These are phyloP conservation scores for Lycopodina hypogea DNA, from an alignment of 37 sponge, comb jelly and placozoan genomes.

Conservation along the genomic window DNA sequence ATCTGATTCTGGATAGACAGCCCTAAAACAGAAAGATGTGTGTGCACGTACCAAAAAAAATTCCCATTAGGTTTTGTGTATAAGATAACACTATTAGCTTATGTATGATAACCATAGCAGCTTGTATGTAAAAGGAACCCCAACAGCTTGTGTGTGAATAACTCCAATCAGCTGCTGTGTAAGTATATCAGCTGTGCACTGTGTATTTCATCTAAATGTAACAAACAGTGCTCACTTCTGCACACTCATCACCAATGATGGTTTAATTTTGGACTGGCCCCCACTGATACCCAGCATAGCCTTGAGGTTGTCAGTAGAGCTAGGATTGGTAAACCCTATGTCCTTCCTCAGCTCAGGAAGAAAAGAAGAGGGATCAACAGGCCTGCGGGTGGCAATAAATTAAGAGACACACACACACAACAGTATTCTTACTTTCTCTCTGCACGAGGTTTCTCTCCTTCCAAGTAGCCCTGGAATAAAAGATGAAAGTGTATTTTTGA, in stretches of 20 bases:
- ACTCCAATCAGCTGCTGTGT: too few relatives aligned
- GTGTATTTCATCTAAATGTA: too few relatives aligned
- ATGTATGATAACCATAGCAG: too few relatives aligned
- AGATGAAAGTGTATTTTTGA: too few relatives aligned
- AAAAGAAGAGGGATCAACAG: conserved; percentile 20
- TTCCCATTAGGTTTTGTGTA: too few relatives aligned
- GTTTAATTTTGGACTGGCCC: not conserved
- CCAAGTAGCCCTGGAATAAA: conserved; percentile 6
- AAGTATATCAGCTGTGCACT: too few relatives aligned
- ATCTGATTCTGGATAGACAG: conserved; percentile 31
- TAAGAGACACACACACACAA: not conserved
- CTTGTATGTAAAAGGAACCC: too few relatives aligned
- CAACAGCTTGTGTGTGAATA: too few relatives aligned
- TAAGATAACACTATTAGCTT: too few relatives aligned
- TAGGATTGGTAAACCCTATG: conserved; percentile 67
- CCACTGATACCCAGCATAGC: conserved; percentile 36
- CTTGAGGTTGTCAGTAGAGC: conserved; percentile 52
- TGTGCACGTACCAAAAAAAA: too few relatives aligned
- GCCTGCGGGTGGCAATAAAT: not conserved
- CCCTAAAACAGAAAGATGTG: conserved; percentile 14
- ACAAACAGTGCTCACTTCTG: too few relatives aligned
- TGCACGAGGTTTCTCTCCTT: conserved; percentile 5
- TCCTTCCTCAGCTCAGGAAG: conserved; percentile 19
- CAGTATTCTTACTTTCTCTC: not conserved
- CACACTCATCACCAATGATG: conserved; percentile 16